Evolutionary conservation across 2,888 invertebrate genomes (phyloP), one percentile per base, ranked within the genome.

Genomic region (Ceriagrion tenellum): DNA sequence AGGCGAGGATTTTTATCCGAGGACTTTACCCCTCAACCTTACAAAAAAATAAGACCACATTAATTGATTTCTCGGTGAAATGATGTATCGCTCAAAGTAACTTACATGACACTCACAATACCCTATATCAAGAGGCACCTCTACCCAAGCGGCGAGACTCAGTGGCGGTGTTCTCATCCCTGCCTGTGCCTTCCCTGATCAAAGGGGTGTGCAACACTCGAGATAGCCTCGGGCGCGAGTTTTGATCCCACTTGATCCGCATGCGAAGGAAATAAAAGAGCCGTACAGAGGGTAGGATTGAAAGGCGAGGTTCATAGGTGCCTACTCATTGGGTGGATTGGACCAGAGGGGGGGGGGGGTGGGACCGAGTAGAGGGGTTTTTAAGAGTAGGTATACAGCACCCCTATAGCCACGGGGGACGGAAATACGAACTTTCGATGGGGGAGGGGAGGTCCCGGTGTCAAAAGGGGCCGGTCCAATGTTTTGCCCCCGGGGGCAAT

Each of bases 221-320:
- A 13, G 59, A 35, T 35, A 16, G 26, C 81, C 81, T 35, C 81
- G 81, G 35, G 81, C 81, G 13, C 35, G n/a, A 81, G 30, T 35
- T 35, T 35, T 81, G 81, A 81, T 81, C 81, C 18, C 81, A 81
- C 81, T 81, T 81, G 81, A 81, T 81, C 81, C 18, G 16, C 81
- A 35, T 81, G 16, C 35, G 81, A 26, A 81, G 81, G 13, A 81
- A 81, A 81, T 81, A 81, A 81, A 47, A 81, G 35, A 35, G 81
- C 23, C 4, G 69, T 18, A 59, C 12, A 18, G 81, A 26, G 81
- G 81, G 69, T 26, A 26, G 59, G 59, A 69, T 69, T 12, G 35
- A 81, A 81, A 81, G 35, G 81, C 16, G 13, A 81, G 81, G 81
- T 35, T 81, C 8, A 47, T 47, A 47, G 47, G 47, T 35, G 16